phyloP scores from a whole-genome alignment of 2,797 vertebrate species.

The Cacajao melanocephalus region DNA sequence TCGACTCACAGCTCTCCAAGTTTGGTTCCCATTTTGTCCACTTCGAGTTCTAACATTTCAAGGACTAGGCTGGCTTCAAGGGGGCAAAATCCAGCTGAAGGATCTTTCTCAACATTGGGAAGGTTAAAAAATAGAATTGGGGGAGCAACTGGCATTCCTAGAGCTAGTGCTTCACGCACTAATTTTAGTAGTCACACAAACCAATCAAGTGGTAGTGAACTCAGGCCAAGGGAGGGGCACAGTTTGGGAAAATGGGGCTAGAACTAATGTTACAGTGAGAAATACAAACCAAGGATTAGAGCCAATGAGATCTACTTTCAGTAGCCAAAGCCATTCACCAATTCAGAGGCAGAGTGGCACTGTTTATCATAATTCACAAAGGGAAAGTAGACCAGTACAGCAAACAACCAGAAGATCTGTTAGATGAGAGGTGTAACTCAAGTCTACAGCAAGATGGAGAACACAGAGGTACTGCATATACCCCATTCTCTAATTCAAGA shows the following conservation, averaged over 20 bases:
- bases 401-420: slow-evolving; percentile 65
- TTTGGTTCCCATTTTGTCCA: slow-evolving; percentile 97
- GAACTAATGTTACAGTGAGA: slow-evolving; percentile 88
- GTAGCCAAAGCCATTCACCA: slow-evolving; percentile 92
- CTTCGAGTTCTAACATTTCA: slow-evolving; percentile 83
- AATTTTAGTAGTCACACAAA: slow-evolving; percentile 74
- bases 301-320: slow-evolving; percentile 85
- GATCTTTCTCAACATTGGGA: slow-evolving; percentile 59
- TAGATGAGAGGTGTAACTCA: slow-evolving; percentile 69
- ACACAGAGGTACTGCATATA: slow-evolving; percentile 73
- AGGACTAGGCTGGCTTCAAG: slow-evolving; percentile 69
- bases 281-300: slow-evolving; percentile 86
- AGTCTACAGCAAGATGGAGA: slow-evolving; percentile 79
- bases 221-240: slow-evolving; percentile 81
- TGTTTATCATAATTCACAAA: slow-evolving; percentile 54
- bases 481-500: slow-evolving; percentile 81
- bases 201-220: slow-evolving; percentile 59
- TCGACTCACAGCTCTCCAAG: slow-evolving; percentile 95
- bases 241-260: slow-evolving; percentile 87
- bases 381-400: slow-evolving; percentile 71
- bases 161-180: slow-evolving; percentile 69
- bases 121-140: slow-evolving; percentile 79
- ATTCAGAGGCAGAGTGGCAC: slow-evolving; percentile 81
- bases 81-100: slow-evolving; percentile 68
- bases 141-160: slow-evolving; percentile 47